Base-by-base conservation (phyloP, 2,113 vertebrate species). In the Nymphicus hollandicus region DNA sequence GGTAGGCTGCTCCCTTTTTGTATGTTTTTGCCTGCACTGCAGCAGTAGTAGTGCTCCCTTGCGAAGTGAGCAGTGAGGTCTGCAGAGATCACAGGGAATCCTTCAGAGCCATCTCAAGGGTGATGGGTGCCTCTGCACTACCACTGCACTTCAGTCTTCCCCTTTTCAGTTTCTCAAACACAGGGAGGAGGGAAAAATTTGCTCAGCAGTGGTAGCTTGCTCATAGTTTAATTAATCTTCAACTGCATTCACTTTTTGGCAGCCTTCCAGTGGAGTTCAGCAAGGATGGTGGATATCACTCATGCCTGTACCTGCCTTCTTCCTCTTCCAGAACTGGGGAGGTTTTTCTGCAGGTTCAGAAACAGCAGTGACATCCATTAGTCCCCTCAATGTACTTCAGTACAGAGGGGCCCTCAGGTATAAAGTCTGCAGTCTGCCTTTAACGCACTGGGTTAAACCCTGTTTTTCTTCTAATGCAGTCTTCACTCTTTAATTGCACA, bases 201-300 rank as follows among this genome's bases (percentile, higher is more conserved):
- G 65, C 72, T 93, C 80, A 63, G 90, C 72, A 46, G 2, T 53
- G 31, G 65, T 87, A 28, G 65, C 74, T 92, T 94, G 73, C 86
- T 95, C 86, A 82, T 23, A 58, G 77, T 82, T 96, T 93, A 95
- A 96, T 96, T 96, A 95, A 65, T 87, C 53, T 58, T 91, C 37
- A 85, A 6, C 56, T 77, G 52, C 35, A 1, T 76, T 95, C 49
- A 22, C 66, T 55, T 82, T 71, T 46, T 96, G 96, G 95, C 95
- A 93, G 80, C 33, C 53, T 80, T 94, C 84, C 95, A 61, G 66
- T 0, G n/a, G 49, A 85, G 88, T 87, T 93, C 77, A 78, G 65
- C 81, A 81, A 79, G 70, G 86, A 53, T 76, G 77, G 92, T 93
- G 88, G 69, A 8, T 93, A 37, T 81, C 80, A 49, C 76, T 93